Conservation (phyloP, 2,888 invertebrate species). For the Gari tellinella region DNA sequence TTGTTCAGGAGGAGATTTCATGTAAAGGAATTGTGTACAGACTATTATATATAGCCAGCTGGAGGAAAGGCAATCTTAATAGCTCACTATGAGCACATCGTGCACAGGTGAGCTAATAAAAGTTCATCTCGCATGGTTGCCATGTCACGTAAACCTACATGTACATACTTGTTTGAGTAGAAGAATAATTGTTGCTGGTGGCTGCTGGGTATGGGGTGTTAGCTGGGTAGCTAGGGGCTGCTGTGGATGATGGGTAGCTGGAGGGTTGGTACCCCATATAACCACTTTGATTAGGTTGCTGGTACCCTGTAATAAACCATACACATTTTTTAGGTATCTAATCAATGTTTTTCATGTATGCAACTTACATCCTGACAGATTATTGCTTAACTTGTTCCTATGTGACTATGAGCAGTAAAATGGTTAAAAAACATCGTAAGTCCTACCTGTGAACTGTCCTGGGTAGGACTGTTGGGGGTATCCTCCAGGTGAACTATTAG, state of each 20-base stretch:
- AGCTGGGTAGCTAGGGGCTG: constrained; percentile 18
- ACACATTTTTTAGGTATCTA: not conserved
- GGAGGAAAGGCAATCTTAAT: too few species aligned
- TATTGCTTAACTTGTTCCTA: not conserved
- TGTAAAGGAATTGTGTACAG: too few species aligned
- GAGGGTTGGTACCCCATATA: constrained; percentile 62
- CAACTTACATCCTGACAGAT: not conserved
- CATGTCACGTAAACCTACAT: too few species aligned
- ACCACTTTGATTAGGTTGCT: too few species aligned
- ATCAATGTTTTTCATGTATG: not conserved
- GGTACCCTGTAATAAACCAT: too few species aligned
- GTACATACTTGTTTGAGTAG: constrained; percentile 32
- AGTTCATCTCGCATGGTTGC: too few species aligned
- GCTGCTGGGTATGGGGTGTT: constrained; percentile 35
- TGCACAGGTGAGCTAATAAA: too few species aligned
- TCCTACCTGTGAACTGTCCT: constrained; percentile 50
- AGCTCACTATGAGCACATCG: too few species aligned
- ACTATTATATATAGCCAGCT: too few species aligned
- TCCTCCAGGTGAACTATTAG: constrained; percentile 4
- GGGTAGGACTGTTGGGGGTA: constrained; percentile 38
- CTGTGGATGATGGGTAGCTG: constrained; percentile 64
- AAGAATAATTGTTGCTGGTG: constrained; percentile 21
- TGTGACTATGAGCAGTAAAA: too few species aligned
- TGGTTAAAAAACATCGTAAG: too few species aligned
- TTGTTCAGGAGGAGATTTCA: too few species aligned